Evolutionary conservation across 2,797 vertebrate species (phyloP).

Genomic region (Acanthurus tractus): DNA sequence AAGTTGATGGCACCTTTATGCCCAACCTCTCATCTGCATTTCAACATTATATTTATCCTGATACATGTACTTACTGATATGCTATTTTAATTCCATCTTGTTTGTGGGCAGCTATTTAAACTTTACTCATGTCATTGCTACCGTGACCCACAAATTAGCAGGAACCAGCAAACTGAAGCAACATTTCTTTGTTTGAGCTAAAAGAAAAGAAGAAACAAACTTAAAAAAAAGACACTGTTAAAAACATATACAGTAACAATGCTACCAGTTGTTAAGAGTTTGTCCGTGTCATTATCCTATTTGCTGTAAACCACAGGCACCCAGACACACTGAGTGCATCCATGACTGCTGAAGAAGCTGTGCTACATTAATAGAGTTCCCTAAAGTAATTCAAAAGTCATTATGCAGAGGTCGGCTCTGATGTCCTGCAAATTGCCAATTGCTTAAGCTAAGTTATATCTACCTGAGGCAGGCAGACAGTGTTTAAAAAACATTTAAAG

Average conservation of each 20-base stretch:
- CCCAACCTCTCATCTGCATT: background rate
- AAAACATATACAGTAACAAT: background rate
- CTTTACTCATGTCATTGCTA: background rate
- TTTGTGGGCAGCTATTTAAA: background rate
- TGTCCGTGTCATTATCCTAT: conserved; percentile 17
- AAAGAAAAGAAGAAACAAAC: background rate
- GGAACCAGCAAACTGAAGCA: background rate
- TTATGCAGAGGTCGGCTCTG: conserved; percentile 60
- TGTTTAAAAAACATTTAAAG: conserved; percentile 72
- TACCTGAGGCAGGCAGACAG: conserved; percentile 53
- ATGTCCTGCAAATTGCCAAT: conserved; percentile 70
- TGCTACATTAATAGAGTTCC: conserved; percentile 51
- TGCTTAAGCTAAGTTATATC: conserved; percentile 58
- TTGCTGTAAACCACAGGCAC: conserved; percentile 13
- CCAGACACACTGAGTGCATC: background rate
- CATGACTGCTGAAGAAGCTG: conserved; percentile 39
- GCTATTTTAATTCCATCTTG: background rate
- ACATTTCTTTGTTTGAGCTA: background rate
- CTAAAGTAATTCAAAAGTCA: conserved; percentile 67
- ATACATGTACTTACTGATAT: background rate
- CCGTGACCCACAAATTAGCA: background rate
- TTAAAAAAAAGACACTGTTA: no score
- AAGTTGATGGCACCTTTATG: no score
- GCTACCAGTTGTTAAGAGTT: background rate
- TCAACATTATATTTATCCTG: background rate